Evolutionary conservation across 1,140 invertebrate species (phyloP).

Genomic region (Conopomorpha cramerella): DNA sequence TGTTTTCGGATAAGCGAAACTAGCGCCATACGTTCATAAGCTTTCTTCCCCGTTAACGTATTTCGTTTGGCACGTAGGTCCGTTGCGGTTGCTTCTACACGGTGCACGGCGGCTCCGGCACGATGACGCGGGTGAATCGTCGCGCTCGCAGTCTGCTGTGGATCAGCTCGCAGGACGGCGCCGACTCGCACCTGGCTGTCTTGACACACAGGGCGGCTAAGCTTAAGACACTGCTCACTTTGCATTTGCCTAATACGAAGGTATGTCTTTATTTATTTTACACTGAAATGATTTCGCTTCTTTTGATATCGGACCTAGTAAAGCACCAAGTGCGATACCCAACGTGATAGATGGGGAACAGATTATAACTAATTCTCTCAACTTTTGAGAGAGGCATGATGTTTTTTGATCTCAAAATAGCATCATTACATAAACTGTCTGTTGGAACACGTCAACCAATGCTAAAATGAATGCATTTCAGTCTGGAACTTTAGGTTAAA

Average conservation of each 20-base stretch:
- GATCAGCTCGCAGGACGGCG: constrained; percentile 81
- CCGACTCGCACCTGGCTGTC: constrained; percentile 79
- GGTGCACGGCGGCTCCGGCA: constrained; percentile 61
- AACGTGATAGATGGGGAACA: too few relatives aligned
- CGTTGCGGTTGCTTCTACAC: constrained; percentile 90
- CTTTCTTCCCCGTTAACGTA: background rate
- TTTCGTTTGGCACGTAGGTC: constrained; percentile 61
- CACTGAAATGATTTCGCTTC: background rate
- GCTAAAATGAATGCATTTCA: too few relatives aligned
- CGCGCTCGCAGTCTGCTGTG: constrained; percentile 75
- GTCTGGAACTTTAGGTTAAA: too few relatives aligned
- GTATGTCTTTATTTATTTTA: constrained; percentile 23
- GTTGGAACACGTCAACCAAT: too few relatives aligned
- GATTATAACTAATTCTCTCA: too few relatives aligned
- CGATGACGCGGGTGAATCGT: constrained; percentile 58
- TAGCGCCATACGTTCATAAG: too few relatives aligned
- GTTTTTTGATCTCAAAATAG: background rate
- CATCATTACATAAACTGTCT: background rate
- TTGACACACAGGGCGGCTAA: constrained; percentile 75
- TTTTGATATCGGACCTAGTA: background rate
- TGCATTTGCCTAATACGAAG: constrained; percentile 78
- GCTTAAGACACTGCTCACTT: constrained; percentile 76
- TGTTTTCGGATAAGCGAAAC: background rate
- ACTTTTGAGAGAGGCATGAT: too few relatives aligned
- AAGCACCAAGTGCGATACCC: too few relatives aligned